These are phyloP conservation scores for Torymus tubicola DNA, from an alignment of 2,888 invertebrate genomes.

Conservation along the genomic window DNA sequence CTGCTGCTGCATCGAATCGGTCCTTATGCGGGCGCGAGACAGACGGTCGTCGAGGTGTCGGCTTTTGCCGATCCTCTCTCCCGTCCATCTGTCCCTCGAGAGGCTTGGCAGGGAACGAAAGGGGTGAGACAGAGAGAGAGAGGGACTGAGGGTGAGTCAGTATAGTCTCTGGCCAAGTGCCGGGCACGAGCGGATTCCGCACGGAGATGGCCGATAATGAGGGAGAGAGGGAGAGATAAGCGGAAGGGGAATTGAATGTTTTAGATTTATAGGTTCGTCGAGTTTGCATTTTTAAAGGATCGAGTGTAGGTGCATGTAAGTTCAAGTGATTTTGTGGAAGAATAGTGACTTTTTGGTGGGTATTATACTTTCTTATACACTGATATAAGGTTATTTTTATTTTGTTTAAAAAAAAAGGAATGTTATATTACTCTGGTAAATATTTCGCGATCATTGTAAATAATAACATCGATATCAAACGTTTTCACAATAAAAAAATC, in stretches of 20 bases:
- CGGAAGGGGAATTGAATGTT: neutral
- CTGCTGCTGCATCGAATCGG: neutral
- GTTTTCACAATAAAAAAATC: too few relatives aligned
- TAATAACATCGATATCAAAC: too few relatives aligned
- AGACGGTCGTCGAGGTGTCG: conserved; percentile 33
- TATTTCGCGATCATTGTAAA: too few relatives aligned
- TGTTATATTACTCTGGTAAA: too few relatives aligned
- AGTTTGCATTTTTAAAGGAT: neutral
- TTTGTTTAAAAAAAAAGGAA: too few relatives aligned
- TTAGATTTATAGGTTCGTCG: too few relatives aligned
- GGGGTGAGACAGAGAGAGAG: conserved; percentile 15
- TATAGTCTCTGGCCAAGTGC: neutral
- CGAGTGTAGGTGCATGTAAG: neutral
- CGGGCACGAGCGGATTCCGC: neutral
- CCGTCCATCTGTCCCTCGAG: conserved; percentile 70
- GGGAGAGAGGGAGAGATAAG: neutral
- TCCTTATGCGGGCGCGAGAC: conserved; percentile 17
- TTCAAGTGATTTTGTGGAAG: too few relatives aligned
- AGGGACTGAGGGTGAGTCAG: conserved; percentile 23
- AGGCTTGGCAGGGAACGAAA: conserved; percentile 24
- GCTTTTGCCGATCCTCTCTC: conserved; percentile 23
- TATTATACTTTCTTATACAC: too few relatives aligned
- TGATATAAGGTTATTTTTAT: too few relatives aligned
- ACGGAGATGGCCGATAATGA: too few relatives aligned
- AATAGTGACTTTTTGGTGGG: too few relatives aligned